Evolutionary conservation across 64 coral and sea anemone species (phyloP).

Genomic region (Platygyra sinensis): DNA sequence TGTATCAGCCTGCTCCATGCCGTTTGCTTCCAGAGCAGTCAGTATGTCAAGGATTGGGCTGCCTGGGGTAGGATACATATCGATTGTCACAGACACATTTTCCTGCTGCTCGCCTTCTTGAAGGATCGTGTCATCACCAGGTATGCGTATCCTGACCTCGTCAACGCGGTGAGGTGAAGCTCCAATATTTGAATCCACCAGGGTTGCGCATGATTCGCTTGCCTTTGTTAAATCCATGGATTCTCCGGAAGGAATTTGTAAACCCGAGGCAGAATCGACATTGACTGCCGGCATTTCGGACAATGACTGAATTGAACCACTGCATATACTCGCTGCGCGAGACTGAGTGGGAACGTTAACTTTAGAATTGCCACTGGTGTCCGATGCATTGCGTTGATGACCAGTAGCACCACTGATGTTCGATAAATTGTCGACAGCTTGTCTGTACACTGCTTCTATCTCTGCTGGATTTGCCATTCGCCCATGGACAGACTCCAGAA

Average conservation of each 20-base stretch:
- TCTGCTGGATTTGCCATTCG: conserved; percentile 12
- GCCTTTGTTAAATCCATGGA: background rate
- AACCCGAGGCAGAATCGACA: background rate
- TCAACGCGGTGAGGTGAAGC: background rate
- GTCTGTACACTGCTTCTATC: conserved; percentile 19
- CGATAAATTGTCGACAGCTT: conserved; percentile 23
- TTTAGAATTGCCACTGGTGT: background rate
- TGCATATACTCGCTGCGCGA: background rate
- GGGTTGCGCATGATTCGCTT: background rate
- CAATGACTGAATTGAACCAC: background rate
- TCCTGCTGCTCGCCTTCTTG: background rate
- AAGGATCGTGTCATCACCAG: background rate
- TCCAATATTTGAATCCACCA: background rate
- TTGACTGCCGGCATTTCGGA: background rate
- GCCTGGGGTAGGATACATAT: background rate
- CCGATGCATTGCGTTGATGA: background rate
- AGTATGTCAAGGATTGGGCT: background rate
- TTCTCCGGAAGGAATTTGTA: background rate
- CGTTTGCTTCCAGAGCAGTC: background rate
- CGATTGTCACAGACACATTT: background rate
- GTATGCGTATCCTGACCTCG: background rate
- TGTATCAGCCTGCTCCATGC: background rate
- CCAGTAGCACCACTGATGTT: background rate
- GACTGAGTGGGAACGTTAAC: background rate
- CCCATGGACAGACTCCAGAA: background rate